Conservation (phyloP, 2,888 invertebrate genomes). For the Hirtodrosophila confusa region DNA sequence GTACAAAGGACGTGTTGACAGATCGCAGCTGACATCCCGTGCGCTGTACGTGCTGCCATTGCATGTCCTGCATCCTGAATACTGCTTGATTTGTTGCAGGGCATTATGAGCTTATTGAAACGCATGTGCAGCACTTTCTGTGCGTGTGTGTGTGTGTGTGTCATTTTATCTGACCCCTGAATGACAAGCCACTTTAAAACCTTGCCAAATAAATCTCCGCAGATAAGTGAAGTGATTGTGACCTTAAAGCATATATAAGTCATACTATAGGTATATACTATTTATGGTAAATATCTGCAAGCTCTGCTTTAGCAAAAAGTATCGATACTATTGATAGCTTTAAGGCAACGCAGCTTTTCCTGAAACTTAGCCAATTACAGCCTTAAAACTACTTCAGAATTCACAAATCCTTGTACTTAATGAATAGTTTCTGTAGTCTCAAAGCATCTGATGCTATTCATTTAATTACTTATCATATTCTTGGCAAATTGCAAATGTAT, state of each 20-base stretch:
- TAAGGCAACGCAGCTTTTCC: too few species aligned
- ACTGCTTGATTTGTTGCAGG: constrained; percentile 42
- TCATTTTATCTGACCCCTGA: constrained; percentile 54
- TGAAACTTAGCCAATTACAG: too few species aligned
- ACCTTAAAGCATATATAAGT: not conserved
- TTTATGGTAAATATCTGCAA: not conserved
- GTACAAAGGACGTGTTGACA: constrained; percentile 13
- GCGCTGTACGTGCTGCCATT: constrained; percentile 17
- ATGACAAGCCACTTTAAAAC: constrained; percentile 52
- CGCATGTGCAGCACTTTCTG: constrained; percentile 1
- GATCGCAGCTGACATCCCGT: constrained; percentile 8
- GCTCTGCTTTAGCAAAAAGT: too few species aligned
- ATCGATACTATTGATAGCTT: too few species aligned
- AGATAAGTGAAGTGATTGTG: constrained; percentile 3
- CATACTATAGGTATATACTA: too few species aligned
- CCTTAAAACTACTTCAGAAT: too few species aligned
- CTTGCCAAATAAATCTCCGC: not conserved
- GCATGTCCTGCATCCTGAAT: constrained; percentile 9
- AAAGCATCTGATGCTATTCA: too few species aligned
- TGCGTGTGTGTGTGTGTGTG: constrained; percentile 12
- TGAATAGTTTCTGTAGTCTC: too few species aligned
- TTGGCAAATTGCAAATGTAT: too few species aligned
- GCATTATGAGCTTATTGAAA: constrained; percentile 35
- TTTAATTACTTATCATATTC: too few species aligned
- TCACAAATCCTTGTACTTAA: too few species aligned